Evolutionary conservation across 2,113 vertebrate genomes (phyloP).

Genomic region (Tichodroma muraria): DNA sequence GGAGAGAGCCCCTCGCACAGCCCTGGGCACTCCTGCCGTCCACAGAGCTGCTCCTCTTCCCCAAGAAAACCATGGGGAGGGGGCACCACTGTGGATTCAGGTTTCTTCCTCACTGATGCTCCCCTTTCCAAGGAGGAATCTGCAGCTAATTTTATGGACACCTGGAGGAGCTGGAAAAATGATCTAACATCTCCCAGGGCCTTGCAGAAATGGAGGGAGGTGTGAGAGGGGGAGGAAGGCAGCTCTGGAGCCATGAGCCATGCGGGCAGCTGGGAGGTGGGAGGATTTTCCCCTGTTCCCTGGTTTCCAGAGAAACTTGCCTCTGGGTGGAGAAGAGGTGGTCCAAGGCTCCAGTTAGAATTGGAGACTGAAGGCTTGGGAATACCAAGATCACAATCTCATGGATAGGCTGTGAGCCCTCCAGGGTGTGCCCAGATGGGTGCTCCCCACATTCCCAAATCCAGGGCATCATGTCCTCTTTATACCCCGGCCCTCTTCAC

Average conservation of each 20-base stretch:
- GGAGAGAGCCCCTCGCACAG: neutral
- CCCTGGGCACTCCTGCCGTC: neutral
- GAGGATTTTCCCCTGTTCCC: constrained; percentile 1
- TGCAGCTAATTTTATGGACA: neutral
- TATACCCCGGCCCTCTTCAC: neutral
- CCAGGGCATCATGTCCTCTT: neutral
- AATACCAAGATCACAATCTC: fast-evolving
- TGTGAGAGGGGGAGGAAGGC: constrained; percentile 39
- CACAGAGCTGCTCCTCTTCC: neutral
- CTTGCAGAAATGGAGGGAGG: constrained; percentile 11
- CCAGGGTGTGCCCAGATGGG: neutral
- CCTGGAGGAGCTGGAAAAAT: constrained; percentile 39
- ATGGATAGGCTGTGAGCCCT: neutral
- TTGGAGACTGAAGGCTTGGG: neutral
- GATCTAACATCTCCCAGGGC: constrained; percentile 1
- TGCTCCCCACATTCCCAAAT: neutral
- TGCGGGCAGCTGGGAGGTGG: constrained; percentile 16
- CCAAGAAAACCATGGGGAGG: neutral
- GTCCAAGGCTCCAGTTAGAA: neutral
- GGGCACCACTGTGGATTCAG: fast-evolving
- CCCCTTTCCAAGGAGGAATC: neutral
- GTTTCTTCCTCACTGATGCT: neutral
- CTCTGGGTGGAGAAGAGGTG: neutral
- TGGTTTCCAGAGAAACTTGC: constrained; percentile 25
- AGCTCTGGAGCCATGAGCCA: neutral